Evolutionary conservation across 2,888 invertebrate species (phyloP), one percentile per base, ranked within the genome.

Genomic region (Spatulosminthurus flaviceps): DNA sequence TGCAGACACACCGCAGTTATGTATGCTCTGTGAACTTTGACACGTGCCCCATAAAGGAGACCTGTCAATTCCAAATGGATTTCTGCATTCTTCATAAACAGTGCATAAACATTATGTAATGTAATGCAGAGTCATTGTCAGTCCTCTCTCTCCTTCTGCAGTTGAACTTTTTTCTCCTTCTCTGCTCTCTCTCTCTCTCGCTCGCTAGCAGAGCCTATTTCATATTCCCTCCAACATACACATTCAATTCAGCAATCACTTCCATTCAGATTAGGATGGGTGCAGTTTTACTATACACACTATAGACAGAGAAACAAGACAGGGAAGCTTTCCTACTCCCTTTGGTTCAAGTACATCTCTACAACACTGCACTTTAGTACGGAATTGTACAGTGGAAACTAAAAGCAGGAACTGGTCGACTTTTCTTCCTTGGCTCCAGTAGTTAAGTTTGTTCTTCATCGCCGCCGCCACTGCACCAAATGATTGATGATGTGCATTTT

Each of bases 31-130:
- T 81, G 82, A 83, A 84, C 84, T 84, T 82, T 84, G 84, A 84
- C 84, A 84, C 84, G 83, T 84, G 84, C 80, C 74, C 79, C 74
- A 78, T 16, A 78, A 71, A 76, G 70, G 70, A 79, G 80, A 82
- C 79, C 83, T 84, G 84, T 84, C 84, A 84, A 79, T 83, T 82
- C 75, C 83, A 82, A 81, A 82, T 76, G 80, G 73, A 81, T 76
- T 42, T 76, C 64, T 66, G 72, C 41, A 75, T 75, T 51, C 21
- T 64, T 64, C 64, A 64, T 64, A 64, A 64, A 64, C 64, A 64
- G 64, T 64, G 64, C 64, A 64, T 64, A 64, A 64, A 64, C 64
- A 64, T 64, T 64, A 64, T 64, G 24, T 64, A 22, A 64, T 64
- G 64, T 26, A 64, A 64, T 64, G 64, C 64, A 64, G 11, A 13